Base-by-base conservation (phyloP, 2,888 invertebrate genomes). In the Nephrocerus scutellatus region DNA sequence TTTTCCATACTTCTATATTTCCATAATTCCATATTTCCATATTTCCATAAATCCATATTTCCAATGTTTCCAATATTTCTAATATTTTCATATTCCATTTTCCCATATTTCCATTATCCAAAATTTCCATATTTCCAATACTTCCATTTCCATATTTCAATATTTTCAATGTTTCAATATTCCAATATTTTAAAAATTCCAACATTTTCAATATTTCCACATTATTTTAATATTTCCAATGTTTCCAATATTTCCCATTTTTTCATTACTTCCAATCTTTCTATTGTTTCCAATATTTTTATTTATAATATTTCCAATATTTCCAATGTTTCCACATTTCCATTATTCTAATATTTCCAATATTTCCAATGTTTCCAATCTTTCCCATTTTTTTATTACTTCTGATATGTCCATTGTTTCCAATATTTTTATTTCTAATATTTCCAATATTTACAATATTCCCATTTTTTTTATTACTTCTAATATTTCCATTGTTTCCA, bases 351-450 rank as follows among this genome's bases (percentile, higher is more conserved):
- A 33, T 15, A 15, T 26, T 6, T n/a, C 24, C n/a, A n/a, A 14
- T 6, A 8, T 16, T 14, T 12, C 10, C 8, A 33, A 15, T 12
- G 4, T 13, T 14, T n/a, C 13, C 18, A n/a, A 15, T 2, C 30
- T 10, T 5, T 28, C 8, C 26, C 18, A 22, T 32, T 21, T 20
- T 9, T 9, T 28, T 12, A 13, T 23, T 23, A n/a, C n/a, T n/a
- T n/a, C 15, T 29, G 8, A 29, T 44, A 30, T 16, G 19, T 14
- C 10, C n/a, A n/a, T n/a, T n/a, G n/a, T n/a, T n/a, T n/a, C n/a
- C n/a, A n/a, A n/a, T n/a, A n/a, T n/a, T n/a, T n/a, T n/a, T n/a
- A n/a, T n/a, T n/a, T n/a, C n/a, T n/a, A n/a, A n/a, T n/a, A n/a
- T n/a, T n/a, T n/a, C n/a, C n/a, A n/a, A n/a, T n/a, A n/a, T n/a